Percentiles rank a stretch among this genome's conserved stretches.
Evolutionary conservation across 2,888 invertebrate genomes (phyloP).

Genomic region (Netelia fuscicornis): DNA sequence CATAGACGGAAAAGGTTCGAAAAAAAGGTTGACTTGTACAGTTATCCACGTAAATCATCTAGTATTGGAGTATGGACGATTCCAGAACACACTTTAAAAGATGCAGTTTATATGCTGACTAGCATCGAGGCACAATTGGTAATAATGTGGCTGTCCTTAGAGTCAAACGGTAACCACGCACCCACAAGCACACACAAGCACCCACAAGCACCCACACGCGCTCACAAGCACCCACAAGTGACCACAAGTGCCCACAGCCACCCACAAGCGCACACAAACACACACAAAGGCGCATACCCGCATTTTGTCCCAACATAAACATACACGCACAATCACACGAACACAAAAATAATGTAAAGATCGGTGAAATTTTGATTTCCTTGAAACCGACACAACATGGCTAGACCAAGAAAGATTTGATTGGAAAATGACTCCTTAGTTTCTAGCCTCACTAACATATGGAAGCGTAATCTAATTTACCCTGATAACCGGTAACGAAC

Average conservation of each 20-base stretch:
- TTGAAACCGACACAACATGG: neutral
- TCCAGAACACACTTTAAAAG: neutral
- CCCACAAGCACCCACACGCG: no score
- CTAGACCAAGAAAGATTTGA: neutral
- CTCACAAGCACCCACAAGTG: no score
- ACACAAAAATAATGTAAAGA: no score
- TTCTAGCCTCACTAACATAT: neutral
- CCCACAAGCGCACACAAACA: no score
- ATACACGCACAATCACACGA: no score
- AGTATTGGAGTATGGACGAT: constrained; percentile 6
- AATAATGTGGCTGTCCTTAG: neutral
- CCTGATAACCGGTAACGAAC: neutral
- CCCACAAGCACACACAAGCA: no score
- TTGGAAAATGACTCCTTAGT: neutral
- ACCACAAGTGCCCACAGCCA: no score
- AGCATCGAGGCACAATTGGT: constrained; percentile 9
- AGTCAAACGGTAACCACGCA: neutral
- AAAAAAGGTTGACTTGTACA: no score
- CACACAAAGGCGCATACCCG: no score
- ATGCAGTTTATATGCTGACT: constrained; percentile 13
- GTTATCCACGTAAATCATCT: no score
- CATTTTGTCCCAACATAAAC: no score
- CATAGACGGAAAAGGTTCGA: neutral
- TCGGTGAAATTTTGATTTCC: neutral
- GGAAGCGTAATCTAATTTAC: neutral